A percentile compares a stretch with the other conserved stretches of the same genome.
phyloP scores from a whole-genome alignment of 2,113 vertebrate genomes.

The Tupaia chinensis region DNA sequence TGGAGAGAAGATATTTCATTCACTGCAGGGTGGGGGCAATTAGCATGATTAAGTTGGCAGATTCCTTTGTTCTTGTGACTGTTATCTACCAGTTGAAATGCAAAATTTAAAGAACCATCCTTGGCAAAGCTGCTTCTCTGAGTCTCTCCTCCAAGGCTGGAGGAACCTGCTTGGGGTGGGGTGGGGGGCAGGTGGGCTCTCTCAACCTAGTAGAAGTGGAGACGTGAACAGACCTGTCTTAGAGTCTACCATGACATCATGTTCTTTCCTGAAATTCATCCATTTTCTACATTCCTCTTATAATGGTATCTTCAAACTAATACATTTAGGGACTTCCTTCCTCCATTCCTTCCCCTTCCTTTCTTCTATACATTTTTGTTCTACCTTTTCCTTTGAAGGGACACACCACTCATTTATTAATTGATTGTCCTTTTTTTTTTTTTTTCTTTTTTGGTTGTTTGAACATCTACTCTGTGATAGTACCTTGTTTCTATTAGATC shows the following conservation, averaged over 20 bases:
- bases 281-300: neutral
- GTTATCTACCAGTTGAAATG: constrained; percentile 31
- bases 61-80: constrained; percentile 36
- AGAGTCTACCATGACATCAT: neutral
- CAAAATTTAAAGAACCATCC: constrained; percentile 31
- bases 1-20: constrained; percentile 55
- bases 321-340: neutral
- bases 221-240: neutral
- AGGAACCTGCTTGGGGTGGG: neutral
- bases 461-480: neutral
- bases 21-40: neutral
- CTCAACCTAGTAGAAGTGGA: neutral
- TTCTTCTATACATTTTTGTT: neutral
- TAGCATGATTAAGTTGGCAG: neutral
- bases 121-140: constrained; percentile 1
- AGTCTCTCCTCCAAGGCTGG: neutral
- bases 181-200: too few species aligned
- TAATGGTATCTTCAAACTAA: neutral
- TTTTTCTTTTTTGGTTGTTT: neutral
- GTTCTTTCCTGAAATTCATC: neutral
- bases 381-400: neutral
- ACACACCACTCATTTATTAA: neutral
- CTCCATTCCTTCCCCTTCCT: neutral
- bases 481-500: neutral
- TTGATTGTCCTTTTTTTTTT: neutral